phyloP scores from a whole-genome alignment of 2,797 vertebrate species.

The Darevskia mixta region DNA sequence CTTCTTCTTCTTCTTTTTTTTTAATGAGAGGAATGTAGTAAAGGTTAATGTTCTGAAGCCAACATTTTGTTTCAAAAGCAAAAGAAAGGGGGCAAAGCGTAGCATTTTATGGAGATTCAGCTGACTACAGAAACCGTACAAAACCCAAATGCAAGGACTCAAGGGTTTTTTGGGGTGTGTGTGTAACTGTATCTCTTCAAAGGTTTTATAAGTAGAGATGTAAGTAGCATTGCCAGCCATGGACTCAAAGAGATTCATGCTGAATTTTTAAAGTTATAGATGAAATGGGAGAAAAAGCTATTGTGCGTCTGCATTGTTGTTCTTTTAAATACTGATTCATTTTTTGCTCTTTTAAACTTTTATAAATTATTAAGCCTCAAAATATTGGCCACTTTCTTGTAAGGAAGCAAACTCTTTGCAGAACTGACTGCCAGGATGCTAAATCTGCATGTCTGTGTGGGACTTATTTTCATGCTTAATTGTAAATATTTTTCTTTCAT shows the following conservation, averaged over 20 bases:
- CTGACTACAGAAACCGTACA: background rate
- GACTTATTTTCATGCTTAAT: background rate
- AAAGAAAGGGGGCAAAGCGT: background rate
- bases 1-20: background rate
- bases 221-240: background rate
- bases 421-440: background rate
- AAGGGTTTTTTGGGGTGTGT: background rate
- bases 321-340: background rate
- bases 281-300: background rate
- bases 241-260: background rate
- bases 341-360: background rate
- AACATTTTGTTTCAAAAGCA: conserved; percentile 12
- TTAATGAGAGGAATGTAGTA: background rate
- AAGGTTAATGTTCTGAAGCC: conserved; percentile 18
- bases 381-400: background rate
- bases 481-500: background rate
- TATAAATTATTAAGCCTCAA: background rate
- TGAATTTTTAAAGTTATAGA: background rate
- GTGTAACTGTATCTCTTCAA: background rate
- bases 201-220: background rate
- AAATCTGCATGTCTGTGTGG: background rate
- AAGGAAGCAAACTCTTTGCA: background rate
- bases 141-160: background rate
- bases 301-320: background rate
- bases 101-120: background rate